Percentiles rank a stretch among this genome's conserved stretches.
phyloP scores from a whole-genome alignment of 2,888 invertebrate species.

The Drosophila yooni region DNA sequence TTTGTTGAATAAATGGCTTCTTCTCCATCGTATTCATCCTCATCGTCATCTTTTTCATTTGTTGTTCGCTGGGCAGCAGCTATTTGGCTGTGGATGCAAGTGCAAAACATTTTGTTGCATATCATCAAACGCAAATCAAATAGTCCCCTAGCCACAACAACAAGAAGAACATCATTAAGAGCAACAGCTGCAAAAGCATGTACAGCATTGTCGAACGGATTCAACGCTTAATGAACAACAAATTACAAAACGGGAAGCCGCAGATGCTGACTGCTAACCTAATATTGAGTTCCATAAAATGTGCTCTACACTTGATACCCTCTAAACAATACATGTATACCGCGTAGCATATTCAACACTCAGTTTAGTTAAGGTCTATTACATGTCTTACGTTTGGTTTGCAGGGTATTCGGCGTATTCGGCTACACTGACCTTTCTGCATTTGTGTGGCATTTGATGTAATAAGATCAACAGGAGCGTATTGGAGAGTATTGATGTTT shows the following conservation, averaged over 20 bases:
- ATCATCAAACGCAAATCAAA: constrained; percentile 47
- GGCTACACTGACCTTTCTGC: not conserved
- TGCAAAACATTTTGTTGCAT: constrained; percentile 42
- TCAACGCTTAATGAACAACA: constrained; percentile 21
- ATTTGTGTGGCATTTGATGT: constrained; percentile 9
- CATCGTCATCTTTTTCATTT: not conserved
- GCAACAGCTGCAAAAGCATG: constrained; percentile 16
- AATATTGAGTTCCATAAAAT: constrained; percentile 22
- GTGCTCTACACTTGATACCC: constrained; percentile 16
- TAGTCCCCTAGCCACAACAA: constrained; percentile 19
- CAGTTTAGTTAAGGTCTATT: not conserved
- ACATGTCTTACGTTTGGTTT: not conserved
- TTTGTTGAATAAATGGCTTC: constrained; percentile 10
- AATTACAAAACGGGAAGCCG: not conserved
- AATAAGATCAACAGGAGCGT: constrained; percentile 22
- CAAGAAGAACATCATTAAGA: not conserved
- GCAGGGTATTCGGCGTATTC: constrained; percentile 17
- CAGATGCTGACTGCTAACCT: constrained; percentile 19
- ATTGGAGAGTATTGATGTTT: not conserved
- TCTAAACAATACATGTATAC: not conserved
- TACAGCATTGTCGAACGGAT: not conserved
- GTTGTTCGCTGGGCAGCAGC: not conserved
- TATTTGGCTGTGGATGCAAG: constrained; percentile 24
- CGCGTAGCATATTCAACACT: not conserved
- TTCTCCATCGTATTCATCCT: not conserved